Conservation (phyloP, 2,113 vertebrate species). For the Halcyon senegalensis region DNA sequence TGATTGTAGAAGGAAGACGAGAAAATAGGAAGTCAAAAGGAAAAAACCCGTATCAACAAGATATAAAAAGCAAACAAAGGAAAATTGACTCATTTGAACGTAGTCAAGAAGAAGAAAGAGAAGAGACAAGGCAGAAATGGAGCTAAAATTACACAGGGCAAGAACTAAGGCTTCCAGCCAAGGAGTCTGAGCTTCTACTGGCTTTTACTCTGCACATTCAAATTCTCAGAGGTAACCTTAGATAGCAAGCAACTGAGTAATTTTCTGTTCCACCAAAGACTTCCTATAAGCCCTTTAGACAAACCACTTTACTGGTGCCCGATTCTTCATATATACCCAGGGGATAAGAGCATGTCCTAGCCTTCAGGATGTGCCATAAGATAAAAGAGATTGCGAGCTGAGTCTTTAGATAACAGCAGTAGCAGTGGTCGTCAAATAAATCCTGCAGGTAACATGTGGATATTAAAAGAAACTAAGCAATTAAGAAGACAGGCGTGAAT, state of each 20-base stretch:
- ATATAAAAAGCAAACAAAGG: background rate
- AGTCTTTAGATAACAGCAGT: background rate
- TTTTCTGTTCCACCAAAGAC: background rate
- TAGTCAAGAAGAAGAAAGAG: background rate
- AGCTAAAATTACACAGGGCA: background rate
- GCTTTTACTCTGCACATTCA: background rate
- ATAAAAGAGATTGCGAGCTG: background rate
- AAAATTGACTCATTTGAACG: background rate
- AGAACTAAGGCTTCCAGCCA: background rate
- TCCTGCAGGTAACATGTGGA: background rate
- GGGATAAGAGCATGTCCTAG: background rate
- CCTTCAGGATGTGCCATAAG: background rate
- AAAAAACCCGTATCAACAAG: accelerated
- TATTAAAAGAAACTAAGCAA: background rate
- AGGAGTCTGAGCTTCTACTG: background rate
- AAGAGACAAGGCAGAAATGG: background rate
- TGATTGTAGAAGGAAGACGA: background rate
- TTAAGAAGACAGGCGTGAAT: background rate
- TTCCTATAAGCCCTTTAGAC: accelerated
- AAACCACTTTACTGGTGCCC: background rate
- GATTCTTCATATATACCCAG: background rate
- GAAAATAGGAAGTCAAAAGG: background rate
- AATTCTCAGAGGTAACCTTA: background rate
- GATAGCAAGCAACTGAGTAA: background rate
- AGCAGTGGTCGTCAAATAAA: background rate